These are phyloP conservation scores for Chrysogorgia sp. DNA, from an alignment of 92 coral and sea anemone genomes.

Conservation along the genomic window DNA sequence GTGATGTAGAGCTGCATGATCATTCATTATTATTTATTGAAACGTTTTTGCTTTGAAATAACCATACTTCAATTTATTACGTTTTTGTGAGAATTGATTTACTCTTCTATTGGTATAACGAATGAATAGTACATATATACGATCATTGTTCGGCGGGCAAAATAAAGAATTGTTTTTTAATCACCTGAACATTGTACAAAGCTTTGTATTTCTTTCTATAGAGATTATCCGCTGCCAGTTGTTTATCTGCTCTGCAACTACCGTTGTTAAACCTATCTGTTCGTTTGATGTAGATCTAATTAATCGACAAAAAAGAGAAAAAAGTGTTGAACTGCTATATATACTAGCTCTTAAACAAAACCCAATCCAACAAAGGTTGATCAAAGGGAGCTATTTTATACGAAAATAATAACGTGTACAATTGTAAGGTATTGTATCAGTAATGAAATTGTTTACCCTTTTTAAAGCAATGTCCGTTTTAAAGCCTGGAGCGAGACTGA, in stretches of 20 bases:
- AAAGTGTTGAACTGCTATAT: neutral
- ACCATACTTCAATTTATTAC: no score
- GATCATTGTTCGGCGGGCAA: no score
- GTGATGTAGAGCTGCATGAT: no score
- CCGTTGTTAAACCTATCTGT: conserved; percentile 63
- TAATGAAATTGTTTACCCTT: conserved; percentile 13
- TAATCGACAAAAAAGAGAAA: neutral
- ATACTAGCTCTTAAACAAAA: no score
- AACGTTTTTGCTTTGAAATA: no score
- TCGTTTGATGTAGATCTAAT: conserved; percentile 49
- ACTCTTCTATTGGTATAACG: no score
- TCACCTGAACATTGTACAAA: conserved; percentile 58
- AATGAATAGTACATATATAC: no score
- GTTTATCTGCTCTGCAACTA: conserved; percentile 45
- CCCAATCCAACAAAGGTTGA: no score
- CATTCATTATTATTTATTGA: no score
- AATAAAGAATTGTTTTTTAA: neutral
- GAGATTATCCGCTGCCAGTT: conserved; percentile 7
- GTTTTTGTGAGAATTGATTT: no score
- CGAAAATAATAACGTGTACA: neutral
- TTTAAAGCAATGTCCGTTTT: conserved; percentile 19
- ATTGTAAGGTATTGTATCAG: neutral
- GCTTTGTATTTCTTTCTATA: conserved; percentile 44
- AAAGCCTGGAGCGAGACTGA: conserved; percentile 39
- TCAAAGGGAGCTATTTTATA: neutral